These are phyloP conservation scores for Phortica magna DNA, from an alignment of 2,888 invertebrate genomes.

Conservation along the genomic window DNA sequence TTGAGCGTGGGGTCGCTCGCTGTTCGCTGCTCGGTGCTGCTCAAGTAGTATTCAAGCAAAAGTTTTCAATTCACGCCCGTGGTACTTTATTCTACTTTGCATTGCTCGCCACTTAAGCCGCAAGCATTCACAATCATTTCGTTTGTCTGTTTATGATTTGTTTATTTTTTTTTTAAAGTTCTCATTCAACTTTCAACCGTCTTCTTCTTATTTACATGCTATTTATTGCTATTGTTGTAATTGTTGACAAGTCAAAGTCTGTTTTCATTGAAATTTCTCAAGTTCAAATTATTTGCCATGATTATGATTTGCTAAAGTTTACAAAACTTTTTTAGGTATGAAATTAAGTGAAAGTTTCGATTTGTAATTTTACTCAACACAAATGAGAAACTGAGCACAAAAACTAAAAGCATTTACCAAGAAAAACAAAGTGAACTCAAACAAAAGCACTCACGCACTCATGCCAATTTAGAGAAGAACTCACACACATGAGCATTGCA, in stretches of 20 bases:
- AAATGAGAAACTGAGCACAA: no score
- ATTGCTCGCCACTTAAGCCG: constrained; percentile 61
- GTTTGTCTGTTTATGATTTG: not conserved
- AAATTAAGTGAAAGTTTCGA: no score
- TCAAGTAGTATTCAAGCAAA: constrained; percentile 48
- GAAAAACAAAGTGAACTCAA: no score
- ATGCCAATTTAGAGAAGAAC: no score
- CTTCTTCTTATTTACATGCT: not conserved
- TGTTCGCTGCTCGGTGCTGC: not conserved
- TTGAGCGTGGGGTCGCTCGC: not conserved
- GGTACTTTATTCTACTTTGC: constrained; percentile 1
- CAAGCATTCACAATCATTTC: constrained; percentile 71
- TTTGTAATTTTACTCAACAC: no score
- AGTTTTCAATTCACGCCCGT: constrained; percentile 48
- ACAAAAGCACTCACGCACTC: no score
- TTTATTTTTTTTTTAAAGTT: not conserved
- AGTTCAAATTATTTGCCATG: not conserved
- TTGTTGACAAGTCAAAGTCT: not conserved
- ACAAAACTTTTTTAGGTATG: no score
- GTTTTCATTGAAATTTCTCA: not conserved
- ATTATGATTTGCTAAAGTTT: no score
- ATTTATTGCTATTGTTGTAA: not conserved
- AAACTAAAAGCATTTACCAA: no score
- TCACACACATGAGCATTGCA: not conserved
- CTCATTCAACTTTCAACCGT: not conserved